Evolutionary conservation across 2,888 invertebrate species (phyloP).

Genomic region (Gortyna flavago): DNA sequence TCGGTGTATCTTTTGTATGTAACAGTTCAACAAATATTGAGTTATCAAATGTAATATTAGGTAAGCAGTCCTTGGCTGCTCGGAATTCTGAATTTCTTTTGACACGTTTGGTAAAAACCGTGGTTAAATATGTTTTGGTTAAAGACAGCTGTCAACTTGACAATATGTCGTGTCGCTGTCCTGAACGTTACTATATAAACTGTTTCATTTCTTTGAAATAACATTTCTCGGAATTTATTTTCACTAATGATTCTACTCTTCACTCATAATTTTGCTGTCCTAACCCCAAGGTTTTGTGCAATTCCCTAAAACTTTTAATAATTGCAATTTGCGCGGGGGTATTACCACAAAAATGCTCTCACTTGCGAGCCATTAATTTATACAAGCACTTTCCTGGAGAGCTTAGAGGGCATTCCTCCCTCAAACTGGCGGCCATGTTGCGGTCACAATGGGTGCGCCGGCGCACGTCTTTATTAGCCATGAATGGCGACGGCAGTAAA

Average conservation of each 20-base stretch:
- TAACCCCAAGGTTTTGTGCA: slow-evolving; percentile 9
- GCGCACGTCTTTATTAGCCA: slow-evolving; percentile 80
- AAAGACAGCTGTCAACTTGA: slow-evolving; percentile 60
- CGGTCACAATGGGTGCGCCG: slow-evolving; percentile 76
- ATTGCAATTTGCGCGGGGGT: background rate
- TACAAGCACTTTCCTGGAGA: slow-evolving; percentile 60
- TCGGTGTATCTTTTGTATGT: background rate
- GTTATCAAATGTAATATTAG: background rate
- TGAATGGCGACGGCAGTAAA: slow-evolving; percentile 82
- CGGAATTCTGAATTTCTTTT: slow-evolving; percentile 15
- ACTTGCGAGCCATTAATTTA: slow-evolving; percentile 50
- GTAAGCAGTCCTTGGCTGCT: background rate
- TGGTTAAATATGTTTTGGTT: slow-evolving; percentile 23
- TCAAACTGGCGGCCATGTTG: slow-evolving; percentile 72
- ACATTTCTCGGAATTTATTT: slow-evolving; percentile 33
- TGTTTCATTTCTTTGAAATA: slow-evolving; percentile 43
- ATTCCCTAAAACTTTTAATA: background rate
- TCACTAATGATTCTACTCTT: slow-evolving; percentile 24
- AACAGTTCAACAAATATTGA: slow-evolving; percentile 19
- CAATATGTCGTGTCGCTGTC: slow-evolving; percentile 35
- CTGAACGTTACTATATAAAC: slow-evolving; percentile 18
- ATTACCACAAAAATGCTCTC: slow-evolving; percentile 16
- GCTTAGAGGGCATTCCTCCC: slow-evolving; percentile 78
- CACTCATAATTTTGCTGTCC: slow-evolving; percentile 9
- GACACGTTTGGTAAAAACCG: slow-evolving; percentile 29